These are phyloP conservation scores for Dendrocincla tyrannina DNA, from an alignment of 2,797 vertebrate species.

Conservation along the genomic window DNA sequence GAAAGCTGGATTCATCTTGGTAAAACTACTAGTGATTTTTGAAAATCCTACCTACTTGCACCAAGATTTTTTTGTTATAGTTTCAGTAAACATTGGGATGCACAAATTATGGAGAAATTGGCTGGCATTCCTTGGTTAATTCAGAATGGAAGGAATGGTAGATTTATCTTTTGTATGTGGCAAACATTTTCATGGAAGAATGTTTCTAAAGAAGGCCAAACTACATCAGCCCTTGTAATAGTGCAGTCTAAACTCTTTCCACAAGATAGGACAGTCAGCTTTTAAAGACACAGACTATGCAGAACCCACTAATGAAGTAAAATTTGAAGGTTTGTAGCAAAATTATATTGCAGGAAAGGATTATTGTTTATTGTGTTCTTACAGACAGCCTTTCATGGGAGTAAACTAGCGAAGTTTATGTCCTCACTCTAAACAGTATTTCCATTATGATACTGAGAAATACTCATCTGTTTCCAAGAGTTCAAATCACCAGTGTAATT, in stretches of 20 bases:
- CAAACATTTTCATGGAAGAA: not conserved
- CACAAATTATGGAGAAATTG: not conserved
- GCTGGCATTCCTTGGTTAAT: not conserved
- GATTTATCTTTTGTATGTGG: not conserved
- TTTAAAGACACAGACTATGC: not conserved
- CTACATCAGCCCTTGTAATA: not conserved
- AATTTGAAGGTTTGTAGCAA: not conserved
- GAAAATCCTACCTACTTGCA: not conserved
- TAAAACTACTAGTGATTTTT: not conserved
- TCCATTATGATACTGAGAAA: not conserved
- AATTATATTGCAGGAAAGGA: not conserved
- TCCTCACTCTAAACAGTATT: not conserved
- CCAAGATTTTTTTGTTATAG: not conserved
- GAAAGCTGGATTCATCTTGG: not conserved
- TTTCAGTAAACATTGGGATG: not conserved
- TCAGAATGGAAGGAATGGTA: not conserved
- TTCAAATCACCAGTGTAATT: not conserved
- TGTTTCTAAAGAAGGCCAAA: not conserved
- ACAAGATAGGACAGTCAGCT: not conserved
- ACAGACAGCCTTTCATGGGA: not conserved
- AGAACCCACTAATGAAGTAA: rapidly evolving
- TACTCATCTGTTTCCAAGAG: not conserved
- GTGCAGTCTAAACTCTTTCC: not conserved
- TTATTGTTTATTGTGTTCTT: not conserved
- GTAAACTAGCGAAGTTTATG: not conserved